Evolutionary conservation across 2,113 vertebrate genomes (phyloP), one percentile per base, ranked within the genome.

Genomic region (Oostethus manadensis): DNA sequence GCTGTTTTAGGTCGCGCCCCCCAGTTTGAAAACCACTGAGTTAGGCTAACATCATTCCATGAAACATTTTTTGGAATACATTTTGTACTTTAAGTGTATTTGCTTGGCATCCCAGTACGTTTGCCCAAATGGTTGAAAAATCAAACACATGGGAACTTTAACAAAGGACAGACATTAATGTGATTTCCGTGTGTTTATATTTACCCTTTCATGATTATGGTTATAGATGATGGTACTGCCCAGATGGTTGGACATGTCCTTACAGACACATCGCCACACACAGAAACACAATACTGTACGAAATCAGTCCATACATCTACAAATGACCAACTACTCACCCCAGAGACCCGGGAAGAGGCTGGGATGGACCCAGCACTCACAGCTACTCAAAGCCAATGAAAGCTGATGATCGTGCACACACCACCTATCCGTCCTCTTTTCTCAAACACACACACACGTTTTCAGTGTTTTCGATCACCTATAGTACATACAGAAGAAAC

Each of bases 361-460:
- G 83, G 85, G 77, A 77, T 78, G 82, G 74, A 79, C 77, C 77
- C 58, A 56, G 79, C 84, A 83, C 81, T 88, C 74, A 82, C 71
- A 79, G 71, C 67, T 79, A 86, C 87, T 88, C 84, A 85, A 76
- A 74, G 71, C 74, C 82, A 88, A 88, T 87, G 83, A 88, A 63
- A 78, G 65, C 77, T 81, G 71, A 76, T 84, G 80, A 84, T 76
- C 68, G 81, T 47, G 43, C 70, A 67, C 68, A 79, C 53, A 76
- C 80, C 35, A 66, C 60, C 61, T 60, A 62, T 68, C 73, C 45
- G 64, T 44, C 71, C 53, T 33, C 22, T 59, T 21, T 42, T 51
- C 50, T 1, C 35, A 14, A 62, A 4, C 59, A 7, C 48, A 7
- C 21, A 10, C 13, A 6, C 40, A 22, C 53, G 10, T 40, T 40